phyloP scores from a whole-genome alignment of 1,140 invertebrate species.

The Galendromus occidentalis region DNA sequence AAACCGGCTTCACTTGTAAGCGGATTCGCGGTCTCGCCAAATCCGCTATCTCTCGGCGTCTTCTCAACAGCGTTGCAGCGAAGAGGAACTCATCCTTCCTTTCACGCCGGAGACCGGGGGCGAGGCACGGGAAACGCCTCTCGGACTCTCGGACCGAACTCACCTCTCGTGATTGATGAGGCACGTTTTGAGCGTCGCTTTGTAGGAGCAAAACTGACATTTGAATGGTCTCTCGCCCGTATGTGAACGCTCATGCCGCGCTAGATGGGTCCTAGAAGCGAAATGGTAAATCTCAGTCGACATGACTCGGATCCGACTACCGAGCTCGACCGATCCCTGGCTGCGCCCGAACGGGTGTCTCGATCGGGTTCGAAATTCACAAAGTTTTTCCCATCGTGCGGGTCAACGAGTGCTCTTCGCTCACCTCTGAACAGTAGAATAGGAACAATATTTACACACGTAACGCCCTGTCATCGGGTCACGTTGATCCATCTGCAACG shows the following conservation, averaged over 20 bases:
- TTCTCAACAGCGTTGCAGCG: too few relatives aligned
- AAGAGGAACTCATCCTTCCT: too few relatives aligned
- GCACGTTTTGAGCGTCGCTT: neutral
- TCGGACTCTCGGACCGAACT: neutral
- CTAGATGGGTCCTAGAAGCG: neutral
- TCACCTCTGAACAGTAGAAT: neutral
- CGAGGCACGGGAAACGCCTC: too few relatives aligned
- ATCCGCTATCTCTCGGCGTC: too few relatives aligned
- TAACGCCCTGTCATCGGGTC: conserved; percentile 1
- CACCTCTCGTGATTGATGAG: conserved; percentile 7
- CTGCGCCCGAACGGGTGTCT: too few relatives aligned
- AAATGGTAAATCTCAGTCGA: neutral
- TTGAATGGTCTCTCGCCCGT: neutral
- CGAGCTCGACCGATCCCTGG: too few relatives aligned
- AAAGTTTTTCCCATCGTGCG: too few relatives aligned
- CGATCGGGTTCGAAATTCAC: too few relatives aligned
- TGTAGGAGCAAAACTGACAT: neutral
- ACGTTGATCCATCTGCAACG: neutral
- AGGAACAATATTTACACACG: conserved; percentile 3
- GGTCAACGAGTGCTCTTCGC: neutral
- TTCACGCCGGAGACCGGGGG: too few relatives aligned
- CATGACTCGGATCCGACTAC: too few relatives aligned
- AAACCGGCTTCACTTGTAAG: too few relatives aligned
- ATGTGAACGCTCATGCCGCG: conserved; percentile 8
- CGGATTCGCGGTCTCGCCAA: too few relatives aligned